These are phyloP conservation scores for Agapetus fuscipes DNA, from an alignment of 2,888 invertebrate species.

Conservation along the genomic window DNA sequence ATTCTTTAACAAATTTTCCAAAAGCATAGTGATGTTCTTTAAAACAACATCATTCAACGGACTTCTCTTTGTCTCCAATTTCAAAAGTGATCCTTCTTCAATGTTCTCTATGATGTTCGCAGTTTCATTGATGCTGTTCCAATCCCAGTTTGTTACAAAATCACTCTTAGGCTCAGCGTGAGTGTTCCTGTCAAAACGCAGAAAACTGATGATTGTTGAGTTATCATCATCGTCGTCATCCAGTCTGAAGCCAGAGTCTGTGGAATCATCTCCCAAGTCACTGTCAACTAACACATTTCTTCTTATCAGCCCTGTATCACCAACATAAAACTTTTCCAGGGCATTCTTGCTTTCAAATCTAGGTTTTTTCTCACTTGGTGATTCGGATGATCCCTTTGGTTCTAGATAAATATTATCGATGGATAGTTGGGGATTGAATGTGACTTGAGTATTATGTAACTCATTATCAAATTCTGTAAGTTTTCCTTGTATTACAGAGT, in stretches of 20 bases:
- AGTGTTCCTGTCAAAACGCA: constrained; percentile 16
- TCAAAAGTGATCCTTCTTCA: constrained; percentile 4
- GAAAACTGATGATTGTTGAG: constrained; percentile 18
- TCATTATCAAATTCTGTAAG: no score
- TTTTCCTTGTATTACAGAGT: no score
- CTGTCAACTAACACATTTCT: constrained; percentile 5
- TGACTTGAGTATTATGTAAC: no score
- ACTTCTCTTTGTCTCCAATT: constrained; percentile 34
- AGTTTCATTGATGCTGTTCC: constrained; percentile 15
- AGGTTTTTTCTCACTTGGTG: constrained; percentile 1
- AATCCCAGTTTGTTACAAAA: constrained; percentile 17
- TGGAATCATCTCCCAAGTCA: constrained; percentile 5
- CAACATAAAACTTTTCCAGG: constrained; percentile 12
- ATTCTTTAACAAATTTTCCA: constrained; percentile 80
- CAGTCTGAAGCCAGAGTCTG: constrained; percentile 12
- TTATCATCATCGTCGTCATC: constrained; percentile 14
- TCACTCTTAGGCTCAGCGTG: constrained; percentile 10
- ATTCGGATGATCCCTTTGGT: no score
- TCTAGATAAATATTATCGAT: not conserved
- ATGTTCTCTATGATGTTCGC: constrained; percentile 11
- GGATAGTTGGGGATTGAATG: not conserved
- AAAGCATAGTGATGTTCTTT: constrained; percentile 72
- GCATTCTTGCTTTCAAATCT: constrained; percentile 14
- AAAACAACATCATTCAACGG: constrained; percentile 62
- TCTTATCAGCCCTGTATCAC: constrained; percentile 5